Base-by-base conservation (phyloP, 2,113 vertebrate species). In the Paramisgurnus dabryanus region DNA sequence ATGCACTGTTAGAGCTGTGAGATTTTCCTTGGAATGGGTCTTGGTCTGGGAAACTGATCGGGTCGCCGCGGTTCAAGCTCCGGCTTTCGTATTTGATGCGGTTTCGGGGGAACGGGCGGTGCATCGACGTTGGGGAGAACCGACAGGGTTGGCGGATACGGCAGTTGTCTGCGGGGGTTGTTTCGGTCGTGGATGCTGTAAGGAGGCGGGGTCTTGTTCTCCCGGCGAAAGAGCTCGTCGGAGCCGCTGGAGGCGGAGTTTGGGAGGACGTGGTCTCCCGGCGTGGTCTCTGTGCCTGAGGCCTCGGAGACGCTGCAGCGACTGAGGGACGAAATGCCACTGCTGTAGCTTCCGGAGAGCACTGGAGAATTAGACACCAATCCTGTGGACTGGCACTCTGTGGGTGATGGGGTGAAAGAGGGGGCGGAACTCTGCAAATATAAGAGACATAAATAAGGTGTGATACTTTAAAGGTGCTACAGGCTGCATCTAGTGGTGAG, bases 341-440 rank as follows among this genome's bases (percentile, higher is more conserved):
- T 99, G 94, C 96, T 98, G 92, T 96, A 98, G 89, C 97, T 98
- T 90, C 97, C 97, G 0, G 96, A 98, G 84, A 98, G 90, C 6
- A 91, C 95, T 0, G 97, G 96, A 6, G 97, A 99, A 87, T 95
- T 95, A 87, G 96, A 96, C 41, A 94, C 93, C 84, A 97, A 93
- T 74, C 96, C 95, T 27, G 95, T 90, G 0, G 95, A 93, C 86
- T 96, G 97, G 89, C 94, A 96, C 84, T 99, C 98, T 60, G 97
- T 97, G 4, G 98, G 97, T 5, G 97, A 98, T 0, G 97, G 96
- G 0, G 96, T 96, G 90, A 98, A 96, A 0, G 96, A 94, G n/a
- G 95, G 96, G 86, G 87, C 89, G 0, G 91, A 91, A 65, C 91
- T 93, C 98, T 99, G 87, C 7, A 45, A 76, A 71, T 58, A 60